Evolutionary conservation across 1,140 invertebrate species (phyloP), one percentile per base, ranked within the genome.

Genomic region (Bombyx mandarina): DNA sequence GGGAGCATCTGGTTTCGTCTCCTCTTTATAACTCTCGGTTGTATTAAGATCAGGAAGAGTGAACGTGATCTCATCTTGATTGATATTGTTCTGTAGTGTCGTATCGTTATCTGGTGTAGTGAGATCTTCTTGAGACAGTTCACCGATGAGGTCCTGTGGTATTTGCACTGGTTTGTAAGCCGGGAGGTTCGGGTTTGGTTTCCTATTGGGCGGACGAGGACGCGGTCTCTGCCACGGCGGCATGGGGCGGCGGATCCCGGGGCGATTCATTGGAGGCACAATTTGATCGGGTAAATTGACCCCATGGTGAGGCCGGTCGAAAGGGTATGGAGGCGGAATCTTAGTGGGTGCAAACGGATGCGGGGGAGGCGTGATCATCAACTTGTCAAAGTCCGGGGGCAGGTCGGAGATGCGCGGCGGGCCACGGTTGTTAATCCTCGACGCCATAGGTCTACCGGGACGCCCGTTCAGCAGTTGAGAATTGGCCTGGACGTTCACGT

Each of bases 361-460:
- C 10, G 73, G 57, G 62, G 73, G 58, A 59, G 89, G 62, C 48
- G 89, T 88, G 6, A 89, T 90, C 0, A 74, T 67, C 18, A 73
- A 79, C 49, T 72, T 82, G 69, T 95, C 93, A 59, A 94, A 92
- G 56, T 95, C 92, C 10, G 91, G 89, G 12, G 93, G 92, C 3
- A 93, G 86, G 67, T 96, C 94, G 0, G 93, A 91, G 54, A 95
- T 94, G 53, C 94, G 89, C 0, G 95, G 95, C 0, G 96, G 96
- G 2, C 95, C 96, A 51, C 96, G 88, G 75, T 97, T 96, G 71
- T 98, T 98, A 45, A 97, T 97, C 61, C 96, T 91, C 0, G 90
- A 90, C 63, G 89, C 89, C 62, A 90, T 78, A 1, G 90, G 92
- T 48, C 91, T 87, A 35, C 89, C 83, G 2, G 89, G 90, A 55